A percentile compares a stretch with the other conserved stretches of the same genome.
phyloP scores from a whole-genome alignment of 2,797 vertebrate species.

The Anguilla anguilla region DNA sequence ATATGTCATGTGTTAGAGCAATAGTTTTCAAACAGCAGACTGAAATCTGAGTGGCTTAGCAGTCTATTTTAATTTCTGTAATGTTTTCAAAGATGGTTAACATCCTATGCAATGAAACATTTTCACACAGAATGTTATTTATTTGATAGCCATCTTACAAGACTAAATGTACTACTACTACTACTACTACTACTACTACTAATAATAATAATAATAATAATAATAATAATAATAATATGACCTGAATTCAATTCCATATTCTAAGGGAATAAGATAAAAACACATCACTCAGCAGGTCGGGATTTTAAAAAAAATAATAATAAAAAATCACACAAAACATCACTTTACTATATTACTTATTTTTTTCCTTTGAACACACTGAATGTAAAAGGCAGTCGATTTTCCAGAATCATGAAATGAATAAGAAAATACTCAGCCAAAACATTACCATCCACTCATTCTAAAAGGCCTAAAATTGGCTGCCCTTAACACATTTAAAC shows the following conservation, averaged over 20 bases:
- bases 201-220: too few relatives aligned
- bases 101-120: not conserved
- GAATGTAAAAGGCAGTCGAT: too few relatives aligned
- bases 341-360: too few relatives aligned
- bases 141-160: not conserved
- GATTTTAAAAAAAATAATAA: too few relatives aligned
- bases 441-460: not conserved
- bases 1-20: conserved; percentile 7
- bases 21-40: conserved; percentile 11
- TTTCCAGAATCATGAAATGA: not conserved
- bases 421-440: not conserved
- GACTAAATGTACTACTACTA: not conserved
- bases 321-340: too few relatives aligned
- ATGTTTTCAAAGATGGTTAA: conserved; percentile 2
- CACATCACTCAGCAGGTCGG: not conserved
- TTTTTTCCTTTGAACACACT: too few relatives aligned
- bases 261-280: not conserved
- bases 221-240: not conserved
- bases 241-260: not conserved
- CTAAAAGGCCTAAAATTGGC: not conserved
- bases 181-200: too few relatives aligned
- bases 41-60: not conserved
- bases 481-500: not conserved
- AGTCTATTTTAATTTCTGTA: conserved; percentile 6
- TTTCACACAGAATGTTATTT: not conserved